phyloP scores from a whole-genome alignment of 2,113 vertebrate genomes.

The Sturnus vulgaris region DNA sequence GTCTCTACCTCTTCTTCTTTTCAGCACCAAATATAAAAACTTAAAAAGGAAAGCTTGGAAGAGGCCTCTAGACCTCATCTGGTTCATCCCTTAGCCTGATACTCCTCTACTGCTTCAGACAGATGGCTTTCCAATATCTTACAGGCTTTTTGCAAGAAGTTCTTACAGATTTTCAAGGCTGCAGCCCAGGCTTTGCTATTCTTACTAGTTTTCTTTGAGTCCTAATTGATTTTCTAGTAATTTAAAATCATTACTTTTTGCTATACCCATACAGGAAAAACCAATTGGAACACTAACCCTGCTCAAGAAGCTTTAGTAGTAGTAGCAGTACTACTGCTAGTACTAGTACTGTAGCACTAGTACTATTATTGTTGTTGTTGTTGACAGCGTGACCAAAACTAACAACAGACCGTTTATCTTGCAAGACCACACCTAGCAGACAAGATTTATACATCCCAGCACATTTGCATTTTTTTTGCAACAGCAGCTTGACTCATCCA shows the following conservation, averaged over 20 bases:
- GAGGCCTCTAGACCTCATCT: not conserved
- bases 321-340: fast-evolving
- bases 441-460: not conserved
- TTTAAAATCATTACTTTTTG: not conserved
- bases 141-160: not conserved
- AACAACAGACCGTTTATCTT: not conserved
- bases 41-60: not conserved
- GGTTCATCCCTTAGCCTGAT: not conserved
- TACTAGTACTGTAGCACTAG: not conserved
- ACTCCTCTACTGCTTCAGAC: not conserved
- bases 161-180: not conserved
- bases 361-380: not conserved
- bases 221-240: not conserved
- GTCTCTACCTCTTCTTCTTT: not conserved
- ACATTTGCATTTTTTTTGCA: not conserved
- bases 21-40: not conserved
- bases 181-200: not conserved
- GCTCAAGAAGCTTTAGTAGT: not conserved
- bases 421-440: not conserved
- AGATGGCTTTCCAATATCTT: not conserved
- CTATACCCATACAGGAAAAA: not conserved
- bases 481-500: not conserved
- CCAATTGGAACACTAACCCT: fast-evolving
- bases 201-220: not conserved
- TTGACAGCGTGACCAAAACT: not conserved